Evolutionary conservation across 2,888 invertebrate species (phyloP).

Genomic region (Anodontia alba): DNA sequence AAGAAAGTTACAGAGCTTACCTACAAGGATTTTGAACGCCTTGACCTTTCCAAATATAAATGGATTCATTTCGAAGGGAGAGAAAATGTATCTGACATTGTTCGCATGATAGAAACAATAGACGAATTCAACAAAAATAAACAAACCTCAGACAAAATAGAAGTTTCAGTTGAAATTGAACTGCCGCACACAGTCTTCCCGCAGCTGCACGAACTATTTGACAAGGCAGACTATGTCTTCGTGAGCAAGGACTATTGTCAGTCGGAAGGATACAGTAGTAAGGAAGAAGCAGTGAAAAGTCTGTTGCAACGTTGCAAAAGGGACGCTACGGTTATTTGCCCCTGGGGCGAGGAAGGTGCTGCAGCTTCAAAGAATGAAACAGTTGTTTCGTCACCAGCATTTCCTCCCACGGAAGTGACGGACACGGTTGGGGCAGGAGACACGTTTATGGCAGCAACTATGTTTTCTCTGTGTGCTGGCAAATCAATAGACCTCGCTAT

Average conservation of each 20-base stretch:
- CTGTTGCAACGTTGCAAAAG: slow-evolving; percentile 84
- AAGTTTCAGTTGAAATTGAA: slow-evolving; percentile 89
- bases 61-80: slow-evolving; percentile 64
- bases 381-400: slow-evolving; percentile 85
- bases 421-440: slow-evolving; percentile 90
- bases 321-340: slow-evolving; percentile 85
- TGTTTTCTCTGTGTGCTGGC: slow-evolving; percentile 86
- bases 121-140: slow-evolving; percentile 79
- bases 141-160: slow-evolving; percentile 63
- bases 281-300: slow-evolving; percentile 86
- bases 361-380: slow-evolving; percentile 59
- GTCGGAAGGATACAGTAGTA: slow-evolving; percentile 86
- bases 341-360: slow-evolving; percentile 89
- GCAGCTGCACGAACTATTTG: slow-evolving; percentile 61
- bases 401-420: slow-evolving; percentile 86
- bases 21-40: slow-evolving; percentile 37
- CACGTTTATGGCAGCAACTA: slow-evolving; percentile 88
- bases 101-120: slow-evolving; percentile 82
- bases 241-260: slow-evolving; percentile 89
- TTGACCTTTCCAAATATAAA: slow-evolving; percentile 35
- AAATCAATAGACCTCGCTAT: slow-evolving; percentile 86
- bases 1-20: slow-evolving; percentile 37
- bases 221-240: slow-evolving; percentile 85
- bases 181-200: slow-evolving; percentile 77
- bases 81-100: slow-evolving; percentile 30